Conservation (phyloP, 2,888 invertebrate genomes). For the Rhyacophila evoluta region DNA sequence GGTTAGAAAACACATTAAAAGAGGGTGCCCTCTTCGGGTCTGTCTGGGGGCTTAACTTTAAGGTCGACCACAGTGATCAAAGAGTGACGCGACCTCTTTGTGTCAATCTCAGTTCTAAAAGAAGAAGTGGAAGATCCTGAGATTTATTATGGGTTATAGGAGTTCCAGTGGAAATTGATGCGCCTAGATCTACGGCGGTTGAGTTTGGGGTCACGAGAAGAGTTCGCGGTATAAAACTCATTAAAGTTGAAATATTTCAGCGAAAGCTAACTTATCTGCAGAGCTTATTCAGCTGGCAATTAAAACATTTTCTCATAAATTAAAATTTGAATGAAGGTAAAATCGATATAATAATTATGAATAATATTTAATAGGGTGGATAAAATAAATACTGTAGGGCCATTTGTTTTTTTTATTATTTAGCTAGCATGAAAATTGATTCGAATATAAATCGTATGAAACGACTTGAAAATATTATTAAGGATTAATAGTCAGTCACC, state of each 20-base stretch:
- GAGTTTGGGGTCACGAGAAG: conserved; percentile 25
- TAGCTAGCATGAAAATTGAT: too few species aligned
- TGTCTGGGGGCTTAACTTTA: conserved; percentile 27
- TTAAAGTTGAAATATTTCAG: conserved; percentile 36
- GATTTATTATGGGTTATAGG: conserved; percentile 50
- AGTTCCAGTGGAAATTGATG: conserved; percentile 46
- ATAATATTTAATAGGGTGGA: too few species aligned
- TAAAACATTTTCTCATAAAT: too few species aligned
- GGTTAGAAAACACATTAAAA: background rate
- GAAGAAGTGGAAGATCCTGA: conserved; percentile 39
- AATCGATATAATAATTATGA: too few species aligned
- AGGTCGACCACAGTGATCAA: conserved; percentile 52
- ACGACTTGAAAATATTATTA: too few species aligned
- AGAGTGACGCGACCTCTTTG: conserved; percentile 32
- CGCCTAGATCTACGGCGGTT: conserved; percentile 41
- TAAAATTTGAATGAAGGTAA: too few species aligned
- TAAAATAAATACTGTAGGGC: too few species aligned
- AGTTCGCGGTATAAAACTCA: conserved; percentile 34
- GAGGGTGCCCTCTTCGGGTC: background rate
- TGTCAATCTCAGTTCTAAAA: conserved; percentile 43
- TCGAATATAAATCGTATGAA: too few species aligned
- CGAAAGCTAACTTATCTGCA: background rate
- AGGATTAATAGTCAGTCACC: too few species aligned
- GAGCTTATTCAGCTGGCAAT: background rate
- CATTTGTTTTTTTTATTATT: too few species aligned